A percentile compares a stretch with the other conserved stretches of the same genome.
Conservation (phyloP, 2,888 invertebrate genomes). For the Liposcelis brunnea region DNA sequence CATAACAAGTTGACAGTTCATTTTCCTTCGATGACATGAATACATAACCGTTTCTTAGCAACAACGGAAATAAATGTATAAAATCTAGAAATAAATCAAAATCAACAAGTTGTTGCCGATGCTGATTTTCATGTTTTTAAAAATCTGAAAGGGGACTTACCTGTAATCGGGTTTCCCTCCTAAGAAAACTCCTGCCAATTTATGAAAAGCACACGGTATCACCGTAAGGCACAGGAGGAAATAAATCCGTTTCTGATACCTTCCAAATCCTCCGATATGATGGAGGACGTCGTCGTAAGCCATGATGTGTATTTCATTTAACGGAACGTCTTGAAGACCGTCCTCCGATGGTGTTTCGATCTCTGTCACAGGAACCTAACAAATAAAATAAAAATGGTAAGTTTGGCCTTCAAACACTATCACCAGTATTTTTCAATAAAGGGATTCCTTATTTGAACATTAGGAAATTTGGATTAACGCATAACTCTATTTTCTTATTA, state of each 20-base stretch:
- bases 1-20: conserved; percentile 8
- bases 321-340: too few relatives aligned
- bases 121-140: not conserved
- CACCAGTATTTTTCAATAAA: too few relatives aligned
- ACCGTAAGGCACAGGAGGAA: conserved; percentile 50
- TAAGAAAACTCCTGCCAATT: conserved; percentile 51
- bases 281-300: conserved; percentile 52
- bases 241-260: conserved; percentile 49
- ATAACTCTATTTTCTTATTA: too few relatives aligned
- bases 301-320: conserved; percentile 27
- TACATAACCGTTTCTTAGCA: not conserved
- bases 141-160: conserved; percentile 22
- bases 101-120: too few relatives aligned
- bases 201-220: conserved; percentile 54
- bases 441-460: too few relatives aligned
- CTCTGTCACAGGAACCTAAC: too few relatives aligned
- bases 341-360: too few relatives aligned
- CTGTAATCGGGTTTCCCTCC: conserved; percentile 45
- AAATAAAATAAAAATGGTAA: too few relatives aligned
- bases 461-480: too few relatives aligned
- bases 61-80: conserved; percentile 5
- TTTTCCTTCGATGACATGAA: not conserved
- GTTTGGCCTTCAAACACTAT: too few relatives aligned
- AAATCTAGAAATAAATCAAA: too few relatives aligned
- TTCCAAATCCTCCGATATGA: conserved; percentile 50